These are phyloP conservation scores for Pterobdella sp. DNA, from an alignment of 2,888 invertebrate species.

Conservation along the genomic window DNA sequence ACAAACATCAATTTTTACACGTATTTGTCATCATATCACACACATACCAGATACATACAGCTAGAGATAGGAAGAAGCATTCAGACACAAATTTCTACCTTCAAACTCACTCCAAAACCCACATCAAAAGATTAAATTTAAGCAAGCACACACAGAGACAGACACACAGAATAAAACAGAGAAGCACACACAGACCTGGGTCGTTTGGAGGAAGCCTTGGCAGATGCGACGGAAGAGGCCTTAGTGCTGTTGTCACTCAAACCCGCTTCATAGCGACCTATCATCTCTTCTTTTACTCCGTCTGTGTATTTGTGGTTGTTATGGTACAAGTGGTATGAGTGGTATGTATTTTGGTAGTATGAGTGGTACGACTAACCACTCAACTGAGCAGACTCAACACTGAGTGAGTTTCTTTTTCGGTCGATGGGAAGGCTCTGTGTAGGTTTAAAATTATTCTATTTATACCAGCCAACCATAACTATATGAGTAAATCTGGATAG, in stretches of 20 bases:
- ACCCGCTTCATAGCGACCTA: slow-evolving; percentile 20
- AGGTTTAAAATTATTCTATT: too few relatives aligned
- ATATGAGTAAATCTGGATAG: too few relatives aligned
- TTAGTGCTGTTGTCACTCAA: slow-evolving; percentile 23
- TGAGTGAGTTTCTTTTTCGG: too few relatives aligned
- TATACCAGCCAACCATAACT: too few relatives aligned
- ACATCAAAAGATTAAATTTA: background rate
- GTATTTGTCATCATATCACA: background rate
- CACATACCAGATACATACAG: background rate
- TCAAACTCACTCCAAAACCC: background rate
- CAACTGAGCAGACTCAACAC: too few relatives aligned
- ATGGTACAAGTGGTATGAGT: background rate
- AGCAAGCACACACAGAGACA: background rate
- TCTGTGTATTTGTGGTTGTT: slow-evolving; percentile 1
- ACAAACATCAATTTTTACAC: background rate
- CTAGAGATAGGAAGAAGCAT: background rate
- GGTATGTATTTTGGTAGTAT: too few relatives aligned
- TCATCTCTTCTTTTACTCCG: slow-evolving; percentile 19
- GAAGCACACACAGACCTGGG: slow-evolving; percentile 15
- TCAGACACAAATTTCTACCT: background rate
- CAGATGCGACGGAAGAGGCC: slow-evolving; percentile 14
- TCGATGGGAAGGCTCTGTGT: too few relatives aligned
- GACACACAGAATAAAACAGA: too few relatives aligned
- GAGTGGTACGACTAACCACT: too few relatives aligned
- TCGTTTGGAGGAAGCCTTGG: slow-evolving; percentile 20